Evolutionary conservation across 2,797 vertebrate species (phyloP).

Genomic region (Graptemys geographica): DNA sequence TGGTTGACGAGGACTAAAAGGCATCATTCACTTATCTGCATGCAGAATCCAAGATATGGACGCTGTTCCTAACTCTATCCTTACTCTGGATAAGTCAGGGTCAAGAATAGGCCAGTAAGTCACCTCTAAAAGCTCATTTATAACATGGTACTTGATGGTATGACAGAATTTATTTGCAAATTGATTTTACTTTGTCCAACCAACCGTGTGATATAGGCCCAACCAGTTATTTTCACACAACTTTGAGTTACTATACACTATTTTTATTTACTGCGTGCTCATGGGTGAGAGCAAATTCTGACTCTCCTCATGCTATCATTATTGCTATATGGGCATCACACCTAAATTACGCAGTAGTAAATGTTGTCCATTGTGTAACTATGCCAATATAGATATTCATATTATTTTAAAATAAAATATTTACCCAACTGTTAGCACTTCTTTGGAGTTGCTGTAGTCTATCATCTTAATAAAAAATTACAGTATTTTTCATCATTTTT

Average conservation of each 20-base stretch:
- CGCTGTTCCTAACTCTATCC: background rate
- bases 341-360: background rate
- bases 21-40: constrained; percentile 31
- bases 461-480: background rate
- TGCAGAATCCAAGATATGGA: constrained; percentile 1
- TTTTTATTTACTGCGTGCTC: constrained; percentile 31
- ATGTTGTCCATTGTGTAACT: background rate
- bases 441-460: background rate
- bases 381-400: background rate
- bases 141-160: background rate
- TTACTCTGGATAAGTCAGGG: constrained; percentile 16
- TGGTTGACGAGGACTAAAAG: background rate
- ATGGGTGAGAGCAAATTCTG: background rate
- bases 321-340: constrained; percentile 8
- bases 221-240: background rate
- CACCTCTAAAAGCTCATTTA: constrained; percentile 22
- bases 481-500: background rate
- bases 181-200: constrained; percentile 27
- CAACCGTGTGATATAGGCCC: background rate
- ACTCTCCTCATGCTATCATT: background rate
- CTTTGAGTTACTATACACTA: constrained; percentile 30
- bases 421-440: background rate
- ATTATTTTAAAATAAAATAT: constrained; percentile 19
- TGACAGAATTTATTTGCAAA: constrained; percentile 38
- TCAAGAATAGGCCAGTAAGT: constrained; percentile 9